Evolutionary conservation across 1,140 invertebrate species (phyloP), one percentile per base, ranked within the genome.

Genomic region (Elymnias hypermnestra): DNA sequence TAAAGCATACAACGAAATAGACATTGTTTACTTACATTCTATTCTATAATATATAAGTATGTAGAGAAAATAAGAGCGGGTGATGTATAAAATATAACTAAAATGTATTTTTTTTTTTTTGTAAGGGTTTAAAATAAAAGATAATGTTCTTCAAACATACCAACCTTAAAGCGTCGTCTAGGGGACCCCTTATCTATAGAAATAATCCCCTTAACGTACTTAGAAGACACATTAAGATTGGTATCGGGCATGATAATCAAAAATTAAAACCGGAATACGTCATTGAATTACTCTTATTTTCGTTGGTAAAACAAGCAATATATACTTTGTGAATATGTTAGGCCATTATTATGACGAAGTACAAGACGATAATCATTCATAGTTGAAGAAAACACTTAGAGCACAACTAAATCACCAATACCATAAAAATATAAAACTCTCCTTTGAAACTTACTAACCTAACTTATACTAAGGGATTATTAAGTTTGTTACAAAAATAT

Each of bases 1-100:
- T 50, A 63, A 63, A 63, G 59, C 59, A 52, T 37, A 52, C 48
- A 62, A 62, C 41, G 44, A 58, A 62, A 55, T 58, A 62, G 44
- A 62, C 51, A 52, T 49, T 41, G 52, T 46, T 35, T 33, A 55
- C 52, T 62, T 62, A 62, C 14, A 33, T 15, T 25, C 33, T 49
- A 54, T 53, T 33, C 23, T 9, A 45, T 37, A 42, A 8, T 57
- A 37, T 56, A 33, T 52, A 36, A 23, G 37, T 39, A 33, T 1
- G n/a, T 15, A 7, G 3, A 7, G 13, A n/a, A 33, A 33, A 22
- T 10, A 21, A 3, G 37, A 15, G 37, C 25, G 21, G 14, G 18
- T 40, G 38, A 9, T 2, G 6, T 23, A 4, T n/a, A 26, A 26
- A n/a, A 4, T n/a, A n/a, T 9, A n/a, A 9, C 4, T n/a, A n/a